Conservation (phyloP, 2,888 invertebrate genomes). For the Suillia variegata region DNA sequence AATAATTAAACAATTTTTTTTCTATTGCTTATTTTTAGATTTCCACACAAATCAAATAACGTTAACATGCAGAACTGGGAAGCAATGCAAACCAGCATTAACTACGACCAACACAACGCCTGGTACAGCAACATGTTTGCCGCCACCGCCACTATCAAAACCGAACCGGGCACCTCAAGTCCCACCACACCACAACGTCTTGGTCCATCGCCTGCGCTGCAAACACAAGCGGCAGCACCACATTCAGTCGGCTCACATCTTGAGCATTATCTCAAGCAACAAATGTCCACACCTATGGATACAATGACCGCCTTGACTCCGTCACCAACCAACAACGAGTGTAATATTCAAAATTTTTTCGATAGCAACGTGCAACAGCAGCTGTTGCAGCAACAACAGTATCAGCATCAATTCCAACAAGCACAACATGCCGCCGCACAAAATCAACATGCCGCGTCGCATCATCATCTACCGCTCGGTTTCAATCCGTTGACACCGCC, state of each 20-base stretch:
- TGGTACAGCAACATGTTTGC: constrained; percentile 59
- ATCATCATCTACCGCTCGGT: constrained; percentile 63
- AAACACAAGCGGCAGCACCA: constrained; percentile 34
- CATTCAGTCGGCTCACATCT: constrained; percentile 45
- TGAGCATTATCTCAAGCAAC: constrained; percentile 53
- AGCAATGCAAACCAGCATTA: constrained; percentile 49
- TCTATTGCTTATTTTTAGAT: constrained; percentile 31
- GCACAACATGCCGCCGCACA: constrained; percentile 37
- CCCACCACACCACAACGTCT: constrained; percentile 9
- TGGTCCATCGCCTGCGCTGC: not conserved
- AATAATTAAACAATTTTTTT: constrained; percentile 21
- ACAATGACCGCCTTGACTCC: constrained; percentile 49
- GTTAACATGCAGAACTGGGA: constrained; percentile 58
- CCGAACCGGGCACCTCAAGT: constrained; percentile 45
- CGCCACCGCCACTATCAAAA: constrained; percentile 55
- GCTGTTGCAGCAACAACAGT: constrained; percentile 43
- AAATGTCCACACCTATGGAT: constrained; percentile 41
- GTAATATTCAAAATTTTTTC: constrained; percentile 46
- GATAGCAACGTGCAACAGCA: constrained; percentile 43
- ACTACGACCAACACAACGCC: constrained; percentile 55
- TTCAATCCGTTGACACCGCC: constrained; percentile 70
- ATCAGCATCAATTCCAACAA: constrained; percentile 45
- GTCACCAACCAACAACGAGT: constrained; percentile 52
- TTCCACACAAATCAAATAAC: constrained; percentile 8
- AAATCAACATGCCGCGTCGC: constrained; percentile 46